Base-by-base conservation (phyloP, 2,888 invertebrate species). In the Cataglyphis altisquamis region DNA sequence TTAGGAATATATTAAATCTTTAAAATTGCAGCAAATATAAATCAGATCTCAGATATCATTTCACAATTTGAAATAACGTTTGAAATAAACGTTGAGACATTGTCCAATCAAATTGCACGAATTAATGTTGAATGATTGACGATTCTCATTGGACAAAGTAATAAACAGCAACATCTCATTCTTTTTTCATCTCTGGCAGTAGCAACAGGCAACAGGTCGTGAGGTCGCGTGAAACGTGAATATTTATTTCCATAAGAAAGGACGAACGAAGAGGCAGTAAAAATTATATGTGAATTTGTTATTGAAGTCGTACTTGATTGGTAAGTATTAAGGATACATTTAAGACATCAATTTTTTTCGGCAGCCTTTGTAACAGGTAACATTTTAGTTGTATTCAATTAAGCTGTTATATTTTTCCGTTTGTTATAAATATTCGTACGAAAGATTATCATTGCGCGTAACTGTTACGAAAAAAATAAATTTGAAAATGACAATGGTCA, bases 151-250 rank as follows among this genome's bases (percentile, higher is more conserved):
- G 88, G 88, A 62, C 62, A 84, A 83, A 67, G 8, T 48, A 32
- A 64, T 77, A 86, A 87, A 86, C 70, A 82, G 82, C 80, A 64
- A 52, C 18, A n/a, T 55, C n/a, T 78, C 81, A 85, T 85, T 86
- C 45, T 86, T 86, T 62, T 78, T 85, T 84, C 81, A 82, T 72
- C 75, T 77, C 78, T 57, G 78, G 78, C 63, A 77, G 29, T 78
- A 88, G 88, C 88, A 88, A 89, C 88, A 88, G 88, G 88, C 88
- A 88, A 89, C 88, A 88, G 88, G 88, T 86, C 84, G 57, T 12
- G 15, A 32, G 6, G 32, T 32, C 32, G 32, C 15, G 5, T 60
- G 60, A 57, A 12, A 25, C 25, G 25, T 25, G 25, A 25, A 25
- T 60, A 0, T 5, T 29, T 25, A 12, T 9, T 41, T 15, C 0